Percentiles rank a stretch among this genome's conserved stretches.
These are phyloP conservation scores for Ophion costatus DNA, from an alignment of 2,888 invertebrate genomes.

Conservation along the genomic window DNA sequence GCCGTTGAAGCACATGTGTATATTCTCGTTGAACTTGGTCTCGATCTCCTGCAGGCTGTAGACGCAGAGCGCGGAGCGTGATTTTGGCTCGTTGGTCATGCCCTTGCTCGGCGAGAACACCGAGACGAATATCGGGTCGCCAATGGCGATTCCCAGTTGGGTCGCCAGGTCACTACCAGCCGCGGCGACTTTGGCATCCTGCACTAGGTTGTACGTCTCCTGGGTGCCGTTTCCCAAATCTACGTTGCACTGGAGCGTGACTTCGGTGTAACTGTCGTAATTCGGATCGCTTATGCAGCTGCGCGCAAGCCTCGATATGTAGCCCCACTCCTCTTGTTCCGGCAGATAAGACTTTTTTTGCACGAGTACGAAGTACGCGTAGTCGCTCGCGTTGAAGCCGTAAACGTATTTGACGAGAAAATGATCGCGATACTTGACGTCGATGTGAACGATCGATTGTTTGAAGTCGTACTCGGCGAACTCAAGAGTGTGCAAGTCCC, in stretches of 20 bases:
- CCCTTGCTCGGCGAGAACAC: slow-evolving; percentile 95
- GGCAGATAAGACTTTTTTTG: slow-evolving; percentile 96
- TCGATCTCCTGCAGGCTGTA: slow-evolving; percentile 96
- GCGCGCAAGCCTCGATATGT: slow-evolving; percentile 94
- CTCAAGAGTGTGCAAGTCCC: slow-evolving; percentile 91
- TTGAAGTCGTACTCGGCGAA: slow-evolving; percentile 94
- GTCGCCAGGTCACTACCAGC: slow-evolving; percentile 94
- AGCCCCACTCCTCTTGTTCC: slow-evolving; percentile 94
- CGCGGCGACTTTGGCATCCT: slow-evolving; percentile 95
- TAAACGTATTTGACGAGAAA: slow-evolving; percentile 98
- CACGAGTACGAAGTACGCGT: slow-evolving; percentile 97
- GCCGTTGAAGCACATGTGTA: slow-evolving; percentile 98
- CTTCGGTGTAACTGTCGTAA: slow-evolving; percentile 98
- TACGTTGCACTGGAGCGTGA: slow-evolving; percentile 94
- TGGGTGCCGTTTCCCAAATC: slow-evolving; percentile 85
- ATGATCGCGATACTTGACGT: slow-evolving; percentile 96
- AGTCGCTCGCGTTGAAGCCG: slow-evolving; percentile 97
- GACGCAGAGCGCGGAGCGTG: slow-evolving; percentile 95
- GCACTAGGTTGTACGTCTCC: slow-evolving; percentile 92
- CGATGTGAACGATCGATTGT: slow-evolving; percentile 93
- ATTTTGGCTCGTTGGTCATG: slow-evolving; percentile 92
- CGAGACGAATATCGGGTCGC: slow-evolving; percentile 93
- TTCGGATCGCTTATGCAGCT: slow-evolving; percentile 97
- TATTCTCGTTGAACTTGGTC: slow-evolving; percentile 97
- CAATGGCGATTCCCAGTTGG: slow-evolving; percentile 91